Conservation (phyloP, 2,797 vertebrate species). For the Rhodeus uyekii region DNA sequence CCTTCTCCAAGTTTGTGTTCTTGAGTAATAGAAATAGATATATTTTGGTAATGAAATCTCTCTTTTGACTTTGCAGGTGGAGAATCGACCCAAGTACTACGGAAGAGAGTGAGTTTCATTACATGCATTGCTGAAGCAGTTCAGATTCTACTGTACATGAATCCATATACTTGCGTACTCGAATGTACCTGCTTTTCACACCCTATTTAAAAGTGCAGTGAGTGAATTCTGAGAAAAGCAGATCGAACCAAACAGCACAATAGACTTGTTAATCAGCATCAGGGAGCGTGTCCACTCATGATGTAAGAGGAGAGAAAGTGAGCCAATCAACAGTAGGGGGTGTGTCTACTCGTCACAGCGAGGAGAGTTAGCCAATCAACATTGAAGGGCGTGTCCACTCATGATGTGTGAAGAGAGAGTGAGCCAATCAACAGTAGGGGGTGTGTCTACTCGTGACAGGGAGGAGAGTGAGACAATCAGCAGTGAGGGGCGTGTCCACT, state of each 20-base stretch:
- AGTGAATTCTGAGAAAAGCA: background rate
- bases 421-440: no score
- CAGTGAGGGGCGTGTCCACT: no score
- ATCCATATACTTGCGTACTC: background rate
- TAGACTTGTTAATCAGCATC: background rate
- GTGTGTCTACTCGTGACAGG: no score
- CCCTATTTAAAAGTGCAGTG: background rate
- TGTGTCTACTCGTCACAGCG: accelerated
- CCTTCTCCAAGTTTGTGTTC: background rate
- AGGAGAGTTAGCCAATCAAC: no score
- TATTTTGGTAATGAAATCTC: background rate
- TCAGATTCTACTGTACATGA: background rate
- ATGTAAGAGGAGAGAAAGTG: background rate
- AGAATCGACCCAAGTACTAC: slow-evolving; percentile 97
- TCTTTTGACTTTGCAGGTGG: slow-evolving; percentile 79
- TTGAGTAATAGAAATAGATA: background rate
- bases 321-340: no score
- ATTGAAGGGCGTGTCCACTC: no score
- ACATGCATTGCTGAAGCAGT: background rate
- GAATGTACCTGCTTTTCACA: background rate
- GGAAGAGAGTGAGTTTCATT: slow-evolving; percentile 93
- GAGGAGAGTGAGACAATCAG: no score
- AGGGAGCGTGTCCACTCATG: background rate
- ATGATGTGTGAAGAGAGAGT: no score
- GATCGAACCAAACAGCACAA: background rate